Evolutionary conservation across 1,140 invertebrate species (phyloP).

Genomic region (Lordiphosa clarofinis): DNA sequence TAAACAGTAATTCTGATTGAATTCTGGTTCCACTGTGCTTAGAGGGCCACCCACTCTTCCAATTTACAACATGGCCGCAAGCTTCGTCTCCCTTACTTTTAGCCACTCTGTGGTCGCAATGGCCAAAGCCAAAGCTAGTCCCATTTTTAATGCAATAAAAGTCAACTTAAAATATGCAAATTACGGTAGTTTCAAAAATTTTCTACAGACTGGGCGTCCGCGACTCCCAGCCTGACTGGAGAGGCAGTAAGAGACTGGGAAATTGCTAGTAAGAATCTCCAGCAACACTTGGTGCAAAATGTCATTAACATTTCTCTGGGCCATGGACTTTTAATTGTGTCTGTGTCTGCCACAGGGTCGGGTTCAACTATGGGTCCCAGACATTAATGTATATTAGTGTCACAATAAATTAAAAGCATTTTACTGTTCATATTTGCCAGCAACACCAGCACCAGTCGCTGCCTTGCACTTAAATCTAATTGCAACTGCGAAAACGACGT

Average conservation of each 20-base stretch:
- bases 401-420: constrained; percentile 76
- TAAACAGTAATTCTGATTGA: too few species aligned
- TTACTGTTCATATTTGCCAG: constrained; percentile 72
- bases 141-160: constrained; percentile 78
- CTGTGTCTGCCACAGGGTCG: constrained; percentile 30
- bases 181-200: constrained; percentile 75
- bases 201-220: constrained; percentile 59
- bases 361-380: constrained; percentile 36
- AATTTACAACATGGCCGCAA: constrained; percentile 2
- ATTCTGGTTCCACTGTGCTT: not conserved
- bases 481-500: constrained; percentile 49
- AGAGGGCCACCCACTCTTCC: not conserved
- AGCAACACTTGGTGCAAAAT: constrained; percentile 44
- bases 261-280: constrained; percentile 3
- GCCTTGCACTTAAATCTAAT: constrained; percentile 66
- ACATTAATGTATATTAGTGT: constrained; percentile 78
- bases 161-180: constrained; percentile 78
- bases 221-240: constrained; percentile 1
- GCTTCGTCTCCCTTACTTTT: not conserved
- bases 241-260: not conserved
- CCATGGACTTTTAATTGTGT: constrained; percentile 77
- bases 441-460: constrained; percentile 17
- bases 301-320: constrained; percentile 77
- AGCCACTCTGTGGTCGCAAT: constrained; percentile 57
- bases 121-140: constrained; percentile 61